Conservation (phyloP, 1,140 invertebrate genomes). For the Platorchestia sp. region DNA sequence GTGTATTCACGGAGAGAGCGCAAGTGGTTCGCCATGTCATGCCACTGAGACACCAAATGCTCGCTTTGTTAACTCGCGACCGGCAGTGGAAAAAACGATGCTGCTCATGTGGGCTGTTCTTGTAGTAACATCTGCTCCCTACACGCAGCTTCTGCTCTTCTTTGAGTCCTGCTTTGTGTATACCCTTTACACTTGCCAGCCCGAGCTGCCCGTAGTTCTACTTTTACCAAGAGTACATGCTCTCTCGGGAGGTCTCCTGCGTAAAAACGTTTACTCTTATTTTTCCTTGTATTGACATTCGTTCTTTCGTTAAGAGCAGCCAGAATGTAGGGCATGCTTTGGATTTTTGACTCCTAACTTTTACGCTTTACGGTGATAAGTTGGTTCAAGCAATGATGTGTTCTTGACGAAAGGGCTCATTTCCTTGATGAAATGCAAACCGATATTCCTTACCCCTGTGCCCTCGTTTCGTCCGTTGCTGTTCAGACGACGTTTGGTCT, state of each 20-base stretch:
- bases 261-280: not conserved
- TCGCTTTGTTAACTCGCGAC: slow-evolving; percentile 6
- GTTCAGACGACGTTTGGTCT: too few species aligned
- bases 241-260: not conserved
- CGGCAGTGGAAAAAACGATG: not conserved
- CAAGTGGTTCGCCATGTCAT: slow-evolving; percentile 5
- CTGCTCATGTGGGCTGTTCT: slow-evolving; percentile 5
- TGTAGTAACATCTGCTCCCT: not conserved
- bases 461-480: not conserved
- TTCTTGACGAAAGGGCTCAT: too few species aligned
- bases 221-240: not conserved
- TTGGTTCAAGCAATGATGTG: too few species aligned
- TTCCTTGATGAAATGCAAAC: not conserved
- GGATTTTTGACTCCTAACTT: too few species aligned
- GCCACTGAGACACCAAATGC: not conserved
- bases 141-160: not conserved
- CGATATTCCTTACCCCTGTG: not conserved
- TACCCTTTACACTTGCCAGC: not conserved
- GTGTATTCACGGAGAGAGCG: not conserved
- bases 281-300: not conserved
- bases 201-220: not conserved
- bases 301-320: not conserved
- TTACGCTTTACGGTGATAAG: too few species aligned
- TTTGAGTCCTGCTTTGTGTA: not conserved
- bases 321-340: not conserved